These are phyloP conservation scores for Sturmia bella DNA, from an alignment of 2,888 invertebrate species.

Conservation along the genomic window DNA sequence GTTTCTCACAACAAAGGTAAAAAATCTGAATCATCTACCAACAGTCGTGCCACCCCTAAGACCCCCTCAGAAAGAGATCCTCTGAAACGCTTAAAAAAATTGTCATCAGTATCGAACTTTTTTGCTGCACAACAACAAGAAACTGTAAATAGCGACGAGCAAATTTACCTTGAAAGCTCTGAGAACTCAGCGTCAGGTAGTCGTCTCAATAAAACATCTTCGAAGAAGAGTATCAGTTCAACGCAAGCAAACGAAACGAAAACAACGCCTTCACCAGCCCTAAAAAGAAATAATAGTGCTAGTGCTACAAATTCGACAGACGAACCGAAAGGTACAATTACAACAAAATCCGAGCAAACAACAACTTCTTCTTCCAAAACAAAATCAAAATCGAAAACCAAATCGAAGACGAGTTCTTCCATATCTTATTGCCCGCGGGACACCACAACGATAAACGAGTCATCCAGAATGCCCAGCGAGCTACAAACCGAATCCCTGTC, in stretches of 20 bases:
- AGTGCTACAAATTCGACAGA: constrained; percentile 36
- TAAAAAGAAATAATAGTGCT: constrained; percentile 64
- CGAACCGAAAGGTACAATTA: constrained; percentile 30
- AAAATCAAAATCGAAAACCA: constrained; percentile 50
- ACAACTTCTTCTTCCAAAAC: constrained; percentile 25
- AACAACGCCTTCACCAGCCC: constrained; percentile 73
- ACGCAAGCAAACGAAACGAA: constrained; percentile 80
- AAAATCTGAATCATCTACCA: constrained; percentile 64
- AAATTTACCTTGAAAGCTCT: constrained; percentile 83
- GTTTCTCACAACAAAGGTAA: constrained; percentile 40
- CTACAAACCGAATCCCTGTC: constrained; percentile 57
- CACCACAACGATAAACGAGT: constrained; percentile 48
- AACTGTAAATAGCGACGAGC: constrained; percentile 82
- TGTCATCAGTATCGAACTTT: constrained; percentile 89
- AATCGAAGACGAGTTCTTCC: constrained; percentile 48
- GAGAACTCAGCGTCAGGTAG: constrained; percentile 78
- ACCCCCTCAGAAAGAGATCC: constrained; percentile 65
- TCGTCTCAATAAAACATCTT: constrained; percentile 9
- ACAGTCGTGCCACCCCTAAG: constrained; percentile 48
- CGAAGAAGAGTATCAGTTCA: constrained; percentile 76
- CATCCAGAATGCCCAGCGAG: constrained; percentile 61
- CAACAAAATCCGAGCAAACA: constrained; percentile 44
- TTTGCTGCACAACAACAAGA: constrained; percentile 85
- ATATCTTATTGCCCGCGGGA: constrained; percentile 55
- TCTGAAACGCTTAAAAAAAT: constrained; percentile 84